Percentiles rank a stretch among this genome's conserved stretches.
Evolutionary conservation across 1,140 invertebrate genomes (phyloP).

Genomic region (Aphis gossypii): DNA sequence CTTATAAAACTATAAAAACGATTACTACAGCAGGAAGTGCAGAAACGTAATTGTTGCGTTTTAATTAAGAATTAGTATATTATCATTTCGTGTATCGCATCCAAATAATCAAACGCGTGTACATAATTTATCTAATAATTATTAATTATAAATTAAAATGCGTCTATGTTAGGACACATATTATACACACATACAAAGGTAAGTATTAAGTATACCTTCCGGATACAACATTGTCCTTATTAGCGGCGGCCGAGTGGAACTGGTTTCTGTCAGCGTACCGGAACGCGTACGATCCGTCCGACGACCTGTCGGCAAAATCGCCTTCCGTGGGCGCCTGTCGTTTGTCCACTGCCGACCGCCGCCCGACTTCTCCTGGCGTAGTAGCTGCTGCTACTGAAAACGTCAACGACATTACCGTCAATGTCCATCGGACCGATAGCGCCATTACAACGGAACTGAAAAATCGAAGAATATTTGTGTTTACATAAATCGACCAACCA

Average conservation of each 20-base stretch:
- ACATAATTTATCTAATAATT: neutral
- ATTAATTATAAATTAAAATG: neutral
- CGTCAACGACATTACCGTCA: neutral
- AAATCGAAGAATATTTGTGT: neutral
- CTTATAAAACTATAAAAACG: neutral
- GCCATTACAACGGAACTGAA: neutral
- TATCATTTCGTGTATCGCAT: neutral
- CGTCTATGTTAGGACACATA: neutral
- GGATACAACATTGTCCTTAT: slow-evolving; percentile 62
- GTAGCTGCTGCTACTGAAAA: neutral
- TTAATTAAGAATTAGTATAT: neutral
- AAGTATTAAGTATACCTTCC: slow-evolving; percentile 61
- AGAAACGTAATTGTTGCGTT: neutral
- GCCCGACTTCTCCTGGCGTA: neutral
- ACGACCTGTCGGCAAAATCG: slow-evolving; percentile 42
- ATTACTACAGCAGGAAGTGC: neutral
- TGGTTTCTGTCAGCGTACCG: slow-evolving; percentile 63
- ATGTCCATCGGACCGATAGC: neutral
- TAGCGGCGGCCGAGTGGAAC: slow-evolving; percentile 61
- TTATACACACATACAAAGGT: neutral
- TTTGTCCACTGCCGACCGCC: neutral
- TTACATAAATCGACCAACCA: neutral
- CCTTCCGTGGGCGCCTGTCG: slow-evolving; percentile 30
- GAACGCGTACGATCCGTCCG: slow-evolving; percentile 62
- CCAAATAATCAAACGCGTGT: neutral